Evolutionary conservation across 1,140 invertebrate genomes (phyloP), one percentile per base, ranked within the genome.

Genomic region (Acromyrmex echinatior): DNA sequence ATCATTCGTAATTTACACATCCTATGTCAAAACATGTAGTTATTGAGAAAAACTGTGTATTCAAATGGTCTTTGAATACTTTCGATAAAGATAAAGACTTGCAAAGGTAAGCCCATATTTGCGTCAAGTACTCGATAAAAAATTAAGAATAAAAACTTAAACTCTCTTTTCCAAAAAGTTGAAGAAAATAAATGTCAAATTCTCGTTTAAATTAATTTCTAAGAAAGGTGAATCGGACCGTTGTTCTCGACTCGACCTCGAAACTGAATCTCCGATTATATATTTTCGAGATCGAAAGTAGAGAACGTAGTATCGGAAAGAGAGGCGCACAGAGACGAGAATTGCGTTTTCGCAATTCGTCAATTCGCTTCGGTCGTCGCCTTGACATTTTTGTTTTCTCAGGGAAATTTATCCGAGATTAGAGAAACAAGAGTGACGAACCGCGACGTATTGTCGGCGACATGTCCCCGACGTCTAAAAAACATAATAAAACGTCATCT

Each of bases 111-210:
- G 31, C 16, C 39, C 31, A 62, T 49, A 49, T 31, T 81, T 18
- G 35, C 21, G 31, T n/a, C 56, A 58, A 9, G 3, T 56, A 88
- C n/a, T 74, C 80, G 74, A 87, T 68, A 12, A 58, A 58, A 21
- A 9, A 9, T 78, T 68, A 87, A 88, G 70, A 65, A 62, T 77
- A 58, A 58, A 58, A 6, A n/a, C 6, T 58, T 58, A 9, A 63
- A 31, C 21, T 58, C 56, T 58, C 7, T 62, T 62, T 25, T 62
- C n/a, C 14, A 25, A 12, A n/a, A 56, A 4, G 5, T 16, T 35
- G 9, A n/a, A 77, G 16, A 45, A 16, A 18, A 39, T 45, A 45
- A 77, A 45, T 45, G 12, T 39, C n/a, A 60, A 35, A 56, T n/a
- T 56, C 14, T 63, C 9, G 73, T 1, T 51, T 51, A 45, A 45